These are phyloP conservation scores for Laspeyria flexula DNA, from an alignment of 2,888 invertebrate species.

Conservation along the genomic window DNA sequence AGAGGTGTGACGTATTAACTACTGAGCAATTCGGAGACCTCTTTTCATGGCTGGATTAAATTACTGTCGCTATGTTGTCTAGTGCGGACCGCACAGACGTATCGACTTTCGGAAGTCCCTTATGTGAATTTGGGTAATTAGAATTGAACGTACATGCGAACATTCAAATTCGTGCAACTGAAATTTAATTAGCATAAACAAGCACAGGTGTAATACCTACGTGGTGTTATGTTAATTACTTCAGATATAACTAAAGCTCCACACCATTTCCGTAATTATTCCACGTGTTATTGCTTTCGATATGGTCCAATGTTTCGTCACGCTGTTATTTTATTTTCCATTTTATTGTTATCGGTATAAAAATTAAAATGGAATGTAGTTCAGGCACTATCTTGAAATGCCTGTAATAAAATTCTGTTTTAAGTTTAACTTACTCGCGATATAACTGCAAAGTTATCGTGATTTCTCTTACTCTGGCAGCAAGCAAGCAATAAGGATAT, in stretches of 20 bases:
- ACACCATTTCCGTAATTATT: slow-evolving; percentile 19
- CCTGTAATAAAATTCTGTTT: background rate
- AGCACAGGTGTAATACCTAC: slow-evolving; percentile 22
- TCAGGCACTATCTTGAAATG: background rate
- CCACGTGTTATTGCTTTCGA: slow-evolving; percentile 15
- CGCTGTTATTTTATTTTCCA: slow-evolving; percentile 1
- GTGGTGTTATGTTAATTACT: slow-evolving; percentile 33
- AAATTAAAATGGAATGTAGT: background rate
- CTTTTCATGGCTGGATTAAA: slow-evolving; percentile 72
- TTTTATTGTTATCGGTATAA: slow-evolving; percentile 1
- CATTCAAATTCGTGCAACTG: slow-evolving; percentile 33
- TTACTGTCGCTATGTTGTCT: slow-evolving; percentile 73
- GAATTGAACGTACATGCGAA: slow-evolving; percentile 42
- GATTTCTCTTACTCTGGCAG: too few species aligned
- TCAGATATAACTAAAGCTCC: slow-evolving; percentile 22
- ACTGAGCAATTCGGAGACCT: slow-evolving; percentile 63
- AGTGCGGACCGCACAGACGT: slow-evolving; percentile 55
- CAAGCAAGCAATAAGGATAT: too few species aligned
- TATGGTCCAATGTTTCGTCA: slow-evolving; percentile 6
- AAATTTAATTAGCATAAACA: slow-evolving; percentile 36
- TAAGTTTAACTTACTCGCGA: background rate
- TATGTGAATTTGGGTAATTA: slow-evolving; percentile 40
- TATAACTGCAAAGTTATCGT: background rate
- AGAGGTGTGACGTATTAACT: slow-evolving; percentile 68
- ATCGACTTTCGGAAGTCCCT: slow-evolving; percentile 44